A percentile compares a stretch with the other conserved stretches of the same genome.
Evolutionary conservation across 2,888 invertebrate genomes (phyloP).

Genomic region (Lasioglossum lativentre): DNA sequence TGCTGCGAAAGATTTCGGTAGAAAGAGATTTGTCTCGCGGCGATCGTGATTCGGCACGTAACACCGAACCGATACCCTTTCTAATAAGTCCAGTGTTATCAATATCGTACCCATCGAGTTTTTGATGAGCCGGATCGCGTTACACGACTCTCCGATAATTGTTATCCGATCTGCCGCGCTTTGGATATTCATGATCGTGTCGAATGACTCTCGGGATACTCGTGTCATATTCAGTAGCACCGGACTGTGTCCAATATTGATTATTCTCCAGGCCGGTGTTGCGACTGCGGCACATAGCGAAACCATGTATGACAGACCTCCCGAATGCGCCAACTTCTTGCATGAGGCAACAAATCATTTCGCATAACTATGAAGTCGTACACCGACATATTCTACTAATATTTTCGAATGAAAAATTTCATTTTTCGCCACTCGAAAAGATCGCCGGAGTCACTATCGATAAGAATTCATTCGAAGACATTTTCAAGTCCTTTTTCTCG

Average conservation of each 20-base stretch:
- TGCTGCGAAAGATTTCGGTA: background rate
- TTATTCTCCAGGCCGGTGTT: background rate
- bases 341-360: background rate
- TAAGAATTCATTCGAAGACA: no score
- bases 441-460: background rate
- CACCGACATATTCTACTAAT: no score
- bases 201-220: constrained; percentile 3
- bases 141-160: constrained; percentile 8
- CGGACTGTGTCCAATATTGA: constrained; percentile 10
- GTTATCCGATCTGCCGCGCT: constrained; percentile 9
- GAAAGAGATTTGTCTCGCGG: background rate
- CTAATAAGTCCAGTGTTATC: background rate
- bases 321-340: background rate
- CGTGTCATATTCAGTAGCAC: constrained; percentile 4
- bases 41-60: background rate
- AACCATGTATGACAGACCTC: background rate
- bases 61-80: background rate
- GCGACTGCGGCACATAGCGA: background rate
- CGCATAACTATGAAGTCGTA: no score
- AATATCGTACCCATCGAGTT: background rate
- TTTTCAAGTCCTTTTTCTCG: background rate
- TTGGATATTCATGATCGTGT: constrained; percentile 14
- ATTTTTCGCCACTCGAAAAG: background rate
- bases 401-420: background rate
- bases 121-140: constrained; percentile 1